Evolutionary conservation across 2,113 vertebrate species (phyloP).

Genomic region (Andinoacara biseriatus): DNA sequence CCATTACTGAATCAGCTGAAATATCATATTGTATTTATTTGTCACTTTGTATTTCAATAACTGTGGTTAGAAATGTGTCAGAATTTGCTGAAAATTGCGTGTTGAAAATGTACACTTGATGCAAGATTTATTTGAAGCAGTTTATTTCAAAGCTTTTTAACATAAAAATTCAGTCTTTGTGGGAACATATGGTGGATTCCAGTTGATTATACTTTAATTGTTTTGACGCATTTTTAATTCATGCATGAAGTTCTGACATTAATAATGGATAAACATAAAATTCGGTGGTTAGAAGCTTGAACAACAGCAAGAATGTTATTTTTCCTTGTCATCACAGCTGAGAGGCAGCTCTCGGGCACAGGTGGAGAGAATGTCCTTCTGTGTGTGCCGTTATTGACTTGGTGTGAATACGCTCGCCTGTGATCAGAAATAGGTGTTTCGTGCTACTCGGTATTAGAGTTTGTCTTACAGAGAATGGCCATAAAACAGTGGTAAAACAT

Average conservation of each 20-base stretch:
- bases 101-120: background rate
- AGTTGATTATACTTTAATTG: background rate
- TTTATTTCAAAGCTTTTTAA: background rate
- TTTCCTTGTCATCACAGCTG: constrained; percentile 40
- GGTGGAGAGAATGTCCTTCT: constrained; percentile 53
- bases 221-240: background rate
- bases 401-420: background rate
- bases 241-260: background rate
- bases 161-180: background rate
- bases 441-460: background rate
- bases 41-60: constrained; percentile 8
- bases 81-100: background rate
- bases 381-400: constrained; percentile 14
- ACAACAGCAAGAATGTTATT: constrained; percentile 21
- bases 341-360: constrained; percentile 27
- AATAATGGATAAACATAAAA: background rate
- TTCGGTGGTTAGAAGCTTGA: background rate
- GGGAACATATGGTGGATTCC: background rate
- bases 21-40: background rate
- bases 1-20: constrained; percentile 2
- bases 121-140: background rate
- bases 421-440: constrained; percentile 26
- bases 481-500: constrained; percentile 21
- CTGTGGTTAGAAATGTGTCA: constrained; percentile 7
- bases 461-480: constrained; percentile 29